phyloP scores from a whole-genome alignment of 2,888 invertebrate species.

The Agrilus biguttatus region DNA sequence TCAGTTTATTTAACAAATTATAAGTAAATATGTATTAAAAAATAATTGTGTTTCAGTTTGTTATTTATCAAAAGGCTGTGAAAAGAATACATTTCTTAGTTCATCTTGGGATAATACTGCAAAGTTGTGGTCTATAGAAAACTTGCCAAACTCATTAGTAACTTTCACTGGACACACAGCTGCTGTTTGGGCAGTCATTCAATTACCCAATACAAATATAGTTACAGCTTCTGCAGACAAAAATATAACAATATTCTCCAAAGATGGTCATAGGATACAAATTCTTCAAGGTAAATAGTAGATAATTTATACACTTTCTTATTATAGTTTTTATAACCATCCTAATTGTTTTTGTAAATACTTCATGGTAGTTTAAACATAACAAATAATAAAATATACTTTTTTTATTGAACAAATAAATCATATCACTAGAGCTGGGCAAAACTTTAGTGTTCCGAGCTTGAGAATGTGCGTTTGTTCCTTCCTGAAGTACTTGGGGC shows the following conservation, averaged over 20 bases:
- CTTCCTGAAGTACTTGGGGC: too few species aligned
- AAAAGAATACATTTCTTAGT: constrained; percentile 49
- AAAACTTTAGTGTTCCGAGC: too few species aligned
- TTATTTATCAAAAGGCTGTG: constrained; percentile 31
- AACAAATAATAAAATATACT: too few species aligned
- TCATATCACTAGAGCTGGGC: too few species aligned
- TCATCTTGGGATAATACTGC: constrained; percentile 91
- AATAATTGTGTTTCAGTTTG: constrained; percentile 29
- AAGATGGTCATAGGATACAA: constrained; percentile 48
- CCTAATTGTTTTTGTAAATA: background rate
- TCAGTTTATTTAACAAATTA: constrained; percentile 12
- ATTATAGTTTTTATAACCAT: too few species aligned
- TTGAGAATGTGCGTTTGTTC: too few species aligned
- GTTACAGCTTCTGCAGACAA: constrained; percentile 91
- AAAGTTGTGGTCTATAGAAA: constrained; percentile 60
- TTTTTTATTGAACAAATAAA: too few species aligned
- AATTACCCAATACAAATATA: constrained; percentile 40
- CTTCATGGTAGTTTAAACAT: background rate
- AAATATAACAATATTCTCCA: constrained; percentile 70
- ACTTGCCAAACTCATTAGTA: constrained; percentile 33
- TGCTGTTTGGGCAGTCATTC: constrained; percentile 73
- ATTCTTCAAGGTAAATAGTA: constrained; percentile 44
- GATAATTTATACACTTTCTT: background rate
- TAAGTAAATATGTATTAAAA: constrained; percentile 1
- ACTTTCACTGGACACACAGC: constrained; percentile 59